phyloP scores from a whole-genome alignment of 2,797 vertebrate species.

The Atherinosoma microstoma region DNA sequence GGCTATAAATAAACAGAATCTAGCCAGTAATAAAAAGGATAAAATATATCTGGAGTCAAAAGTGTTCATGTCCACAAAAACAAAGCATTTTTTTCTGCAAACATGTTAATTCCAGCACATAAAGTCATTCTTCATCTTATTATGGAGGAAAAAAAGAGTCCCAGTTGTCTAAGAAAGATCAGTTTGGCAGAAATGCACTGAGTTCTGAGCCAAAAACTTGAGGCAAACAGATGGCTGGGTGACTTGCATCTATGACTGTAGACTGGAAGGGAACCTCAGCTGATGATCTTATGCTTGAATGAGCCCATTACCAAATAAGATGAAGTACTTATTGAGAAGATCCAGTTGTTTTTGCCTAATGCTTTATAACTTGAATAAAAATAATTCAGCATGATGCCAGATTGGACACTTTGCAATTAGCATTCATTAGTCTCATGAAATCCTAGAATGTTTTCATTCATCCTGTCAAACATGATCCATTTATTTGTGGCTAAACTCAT shows the following conservation, averaged over 20 bases:
- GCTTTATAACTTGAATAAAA: conserved; percentile 25
- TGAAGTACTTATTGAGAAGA: conserved; percentile 47
- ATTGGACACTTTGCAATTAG: conserved; percentile 1
- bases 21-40: conserved; percentile 11
- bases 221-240: conserved; percentile 70
- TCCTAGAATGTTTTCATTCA: conserved; percentile 11
- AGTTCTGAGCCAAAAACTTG: conserved; percentile 66
- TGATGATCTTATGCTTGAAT: conserved; percentile 66
- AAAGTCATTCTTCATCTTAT: conserved; percentile 45
- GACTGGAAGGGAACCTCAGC: conserved; percentile 62
- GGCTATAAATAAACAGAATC: conserved; percentile 18
- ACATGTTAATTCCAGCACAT: conserved; percentile 32
- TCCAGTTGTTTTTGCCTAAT: conserved; percentile 52
- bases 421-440: neutral
- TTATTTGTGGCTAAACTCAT: neutral
- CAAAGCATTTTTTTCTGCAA: conserved; percentile 28
- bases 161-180: conserved; percentile 48
- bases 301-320: conserved; percentile 56
- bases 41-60: conserved; percentile 17
- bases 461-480: conserved; percentile 4
- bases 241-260: conserved; percentile 56
- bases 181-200: conserved; percentile 61
- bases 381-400: conserved; percentile 1
- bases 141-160: conserved; percentile 55
- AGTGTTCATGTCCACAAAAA: conserved; percentile 10